A percentile compares a stretch with the other conserved stretches of the same genome.
These are phyloP conservation scores for Plebejus anna DNA, from an alignment of 2,888 invertebrate genomes.

Conservation along the genomic window DNA sequence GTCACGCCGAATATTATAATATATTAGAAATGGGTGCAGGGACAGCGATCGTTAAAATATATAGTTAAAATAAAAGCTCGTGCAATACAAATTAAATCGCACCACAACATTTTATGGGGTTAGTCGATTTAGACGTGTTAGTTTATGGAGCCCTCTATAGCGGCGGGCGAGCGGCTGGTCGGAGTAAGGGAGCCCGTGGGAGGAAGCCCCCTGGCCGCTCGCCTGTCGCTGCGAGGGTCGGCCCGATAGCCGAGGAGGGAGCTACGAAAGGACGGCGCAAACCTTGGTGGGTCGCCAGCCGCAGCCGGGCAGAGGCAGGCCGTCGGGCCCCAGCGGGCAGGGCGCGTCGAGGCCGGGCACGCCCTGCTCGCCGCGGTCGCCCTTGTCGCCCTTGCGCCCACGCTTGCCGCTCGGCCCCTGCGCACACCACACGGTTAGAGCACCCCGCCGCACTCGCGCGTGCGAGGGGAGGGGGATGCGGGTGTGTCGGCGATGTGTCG, in stretches of 20 bases:
- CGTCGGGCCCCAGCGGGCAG: constrained; percentile 98
- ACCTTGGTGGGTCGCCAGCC: constrained; percentile 95
- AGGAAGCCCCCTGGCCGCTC: neutral
- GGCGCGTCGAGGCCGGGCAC: constrained; percentile 98
- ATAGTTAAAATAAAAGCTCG: neutral
- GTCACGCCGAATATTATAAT: neutral
- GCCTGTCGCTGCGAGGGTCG: neutral
- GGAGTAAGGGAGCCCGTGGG: neutral
- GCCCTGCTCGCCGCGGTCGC: constrained; percentile 96
- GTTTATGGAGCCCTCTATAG: neutral
- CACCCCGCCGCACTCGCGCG: neutral
- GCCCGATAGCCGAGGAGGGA: neutral
- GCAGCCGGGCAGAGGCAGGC: constrained; percentile 96
- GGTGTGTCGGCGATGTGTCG: constrained; percentile 25
- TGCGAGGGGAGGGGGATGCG: constrained; percentile 7
- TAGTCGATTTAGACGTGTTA: neutral
- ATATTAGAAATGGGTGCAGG: neutral
- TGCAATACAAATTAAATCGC: neutral
- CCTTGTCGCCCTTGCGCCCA: constrained; percentile 94
- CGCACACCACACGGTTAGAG: constrained; percentile 39
- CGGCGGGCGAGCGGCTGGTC: neutral
- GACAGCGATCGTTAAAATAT: neutral
- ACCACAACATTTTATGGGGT: neutral
- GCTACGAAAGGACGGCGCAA: neutral
- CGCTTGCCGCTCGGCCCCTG: constrained; percentile 94